Conservation (phyloP, 2,888 invertebrate species). For the Sarcophaga caerulescens region DNA sequence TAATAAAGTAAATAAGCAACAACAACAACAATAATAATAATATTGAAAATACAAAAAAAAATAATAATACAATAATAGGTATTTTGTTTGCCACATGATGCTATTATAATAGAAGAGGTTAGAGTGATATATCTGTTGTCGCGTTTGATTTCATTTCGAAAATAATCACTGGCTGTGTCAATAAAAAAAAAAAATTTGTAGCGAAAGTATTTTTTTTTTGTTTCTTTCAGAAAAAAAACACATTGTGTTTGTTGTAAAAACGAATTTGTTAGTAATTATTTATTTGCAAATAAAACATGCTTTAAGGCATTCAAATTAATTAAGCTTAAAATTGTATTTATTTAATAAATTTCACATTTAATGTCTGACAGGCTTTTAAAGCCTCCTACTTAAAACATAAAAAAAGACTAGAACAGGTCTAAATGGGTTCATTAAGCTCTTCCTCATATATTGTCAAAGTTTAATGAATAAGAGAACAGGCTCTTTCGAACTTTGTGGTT, state of each 20-base stretch:
- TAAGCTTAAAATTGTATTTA: constrained; percentile 38
- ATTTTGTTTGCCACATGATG: not conserved
- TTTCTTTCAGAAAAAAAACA: constrained; percentile 19
- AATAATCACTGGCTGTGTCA: not conserved
- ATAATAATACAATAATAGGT: not conserved
- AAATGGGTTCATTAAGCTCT: no score
- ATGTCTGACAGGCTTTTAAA: not conserved
- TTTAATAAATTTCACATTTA: not conserved
- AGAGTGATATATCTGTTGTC: constrained; percentile 40
- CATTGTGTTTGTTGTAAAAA: constrained; percentile 31
- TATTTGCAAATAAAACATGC: constrained; percentile 14
- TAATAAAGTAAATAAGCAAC: constrained; percentile 69
- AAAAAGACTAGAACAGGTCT: not conserved
- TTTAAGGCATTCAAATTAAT: constrained; percentile 45
- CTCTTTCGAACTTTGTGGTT: no score
- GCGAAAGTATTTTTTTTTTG: not conserved
- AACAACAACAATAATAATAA: constrained; percentile 28
- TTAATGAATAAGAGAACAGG: no score
- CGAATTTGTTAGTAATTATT: constrained; percentile 28
- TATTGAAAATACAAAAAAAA: constrained; percentile 14
- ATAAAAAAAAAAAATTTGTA: not conserved
- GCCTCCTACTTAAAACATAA: constrained; percentile 14
- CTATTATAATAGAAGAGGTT: constrained; percentile 12
- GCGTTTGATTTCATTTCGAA: constrained; percentile 28
- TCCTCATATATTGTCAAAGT: no score